These are phyloP conservation scores for Clepsis dumicolana DNA, from an alignment of 2,888 invertebrate species.

Conservation along the genomic window DNA sequence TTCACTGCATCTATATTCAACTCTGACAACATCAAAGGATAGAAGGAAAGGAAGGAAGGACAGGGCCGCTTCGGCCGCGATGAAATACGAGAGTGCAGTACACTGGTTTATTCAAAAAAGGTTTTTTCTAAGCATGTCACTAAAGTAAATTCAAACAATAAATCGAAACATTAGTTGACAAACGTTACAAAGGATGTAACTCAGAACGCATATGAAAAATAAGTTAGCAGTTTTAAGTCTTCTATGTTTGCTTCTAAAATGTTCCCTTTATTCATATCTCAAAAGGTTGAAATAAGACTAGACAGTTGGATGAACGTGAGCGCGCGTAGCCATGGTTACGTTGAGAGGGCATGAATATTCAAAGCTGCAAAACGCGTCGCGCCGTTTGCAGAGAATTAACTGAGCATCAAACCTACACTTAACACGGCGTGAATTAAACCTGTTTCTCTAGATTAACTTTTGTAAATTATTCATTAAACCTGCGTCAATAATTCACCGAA, in stretches of 20 bases:
- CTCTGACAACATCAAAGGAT: too few relatives aligned
- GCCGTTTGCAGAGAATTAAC: slow-evolving; percentile 40
- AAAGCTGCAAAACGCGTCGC: slow-evolving; percentile 38
- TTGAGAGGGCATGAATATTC: slow-evolving; percentile 38
- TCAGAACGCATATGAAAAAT: neutral
- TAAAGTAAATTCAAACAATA: too few relatives aligned
- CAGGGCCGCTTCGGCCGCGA: too few relatives aligned
- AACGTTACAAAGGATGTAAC: neutral
- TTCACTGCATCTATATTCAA: too few relatives aligned
- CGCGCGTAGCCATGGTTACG: slow-evolving; percentile 26
- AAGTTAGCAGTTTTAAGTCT: neutral
- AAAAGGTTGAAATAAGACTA: slow-evolving; percentile 14
- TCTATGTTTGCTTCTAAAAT: slow-evolving; percentile 4
- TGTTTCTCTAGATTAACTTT: slow-evolving; percentile 31
- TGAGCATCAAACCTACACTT: slow-evolving; percentile 41
- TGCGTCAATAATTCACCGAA: neutral
- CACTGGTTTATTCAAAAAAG: too few relatives aligned
- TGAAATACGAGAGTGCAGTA: too few relatives aligned
- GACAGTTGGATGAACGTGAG: slow-evolving; percentile 17
- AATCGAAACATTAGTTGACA: too few relatives aligned
- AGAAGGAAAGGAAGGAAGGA: too few relatives aligned
- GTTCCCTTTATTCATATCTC: slow-evolving; percentile 12
- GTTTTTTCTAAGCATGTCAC: too few relatives aligned
- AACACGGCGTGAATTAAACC: slow-evolving; percentile 39
- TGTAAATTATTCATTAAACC: slow-evolving; percentile 17